Conservation (phyloP, 1,140 invertebrate genomes). For the Centruroides sculpturatus region DNA sequence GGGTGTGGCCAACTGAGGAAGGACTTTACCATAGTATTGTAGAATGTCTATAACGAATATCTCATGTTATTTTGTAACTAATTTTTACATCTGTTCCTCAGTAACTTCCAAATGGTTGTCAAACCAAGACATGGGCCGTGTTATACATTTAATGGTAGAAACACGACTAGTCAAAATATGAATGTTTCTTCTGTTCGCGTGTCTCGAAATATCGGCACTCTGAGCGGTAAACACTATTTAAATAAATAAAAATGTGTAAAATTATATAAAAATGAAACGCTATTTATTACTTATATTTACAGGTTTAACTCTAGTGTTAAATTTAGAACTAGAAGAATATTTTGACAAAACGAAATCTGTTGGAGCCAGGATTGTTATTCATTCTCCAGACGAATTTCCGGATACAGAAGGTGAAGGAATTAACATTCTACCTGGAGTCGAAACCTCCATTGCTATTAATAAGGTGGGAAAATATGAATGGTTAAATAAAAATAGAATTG, state of each 20-base stretch:
- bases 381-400: not conserved
- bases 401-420: conserved; percentile 1
- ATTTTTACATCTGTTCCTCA: no score
- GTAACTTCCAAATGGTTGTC: no score
- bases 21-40: no score
- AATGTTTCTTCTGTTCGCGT: not conserved
- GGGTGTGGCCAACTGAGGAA: no score
- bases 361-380: not conserved
- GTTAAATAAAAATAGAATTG: not conserved
- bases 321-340: not conserved
- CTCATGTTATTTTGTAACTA: no score
- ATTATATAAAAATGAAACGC: no score
- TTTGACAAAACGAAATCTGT: not conserved
- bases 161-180: not conserved
- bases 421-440: not conserved
- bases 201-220: not conserved
- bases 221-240: no score
- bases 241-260: no score
- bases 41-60: no score
- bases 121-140: no score
- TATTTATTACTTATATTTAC: not conserved
- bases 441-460: not conserved
- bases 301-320: conserved; percentile 5
- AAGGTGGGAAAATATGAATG: not conserved
- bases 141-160: not conserved